Evolutionary conservation across 2,888 invertebrate genomes (phyloP).

Genomic region (Epirrhoe alternata): DNA sequence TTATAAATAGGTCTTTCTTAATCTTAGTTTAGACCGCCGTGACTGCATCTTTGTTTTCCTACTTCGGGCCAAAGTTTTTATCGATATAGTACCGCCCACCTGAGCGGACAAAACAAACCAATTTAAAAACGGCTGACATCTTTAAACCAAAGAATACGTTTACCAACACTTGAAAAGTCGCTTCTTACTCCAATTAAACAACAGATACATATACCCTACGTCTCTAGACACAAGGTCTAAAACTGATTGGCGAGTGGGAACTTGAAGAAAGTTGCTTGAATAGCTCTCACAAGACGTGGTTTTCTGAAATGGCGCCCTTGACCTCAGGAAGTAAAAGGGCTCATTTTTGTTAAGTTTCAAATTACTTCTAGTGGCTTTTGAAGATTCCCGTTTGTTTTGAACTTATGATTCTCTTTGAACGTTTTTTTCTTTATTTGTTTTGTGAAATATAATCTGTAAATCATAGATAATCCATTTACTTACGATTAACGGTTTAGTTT

Average conservation of each 20-base stretch:
- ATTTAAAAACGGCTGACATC: background rate
- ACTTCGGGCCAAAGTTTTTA: background rate
- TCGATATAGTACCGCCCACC: background rate
- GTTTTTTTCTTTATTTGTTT: too few relatives aligned
- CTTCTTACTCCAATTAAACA: conserved; percentile 11
- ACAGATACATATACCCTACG: conserved; percentile 15
- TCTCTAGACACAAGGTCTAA: conserved; percentile 1
- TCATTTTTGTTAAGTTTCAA: conserved; percentile 35
- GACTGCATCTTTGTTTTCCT: background rate
- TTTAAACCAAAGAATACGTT: background rate
- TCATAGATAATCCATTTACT: too few relatives aligned
- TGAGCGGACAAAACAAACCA: background rate
- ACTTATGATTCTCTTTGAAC: background rate
- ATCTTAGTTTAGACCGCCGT: too few relatives aligned
- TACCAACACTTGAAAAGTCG: conserved; percentile 12
- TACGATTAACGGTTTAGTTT: too few relatives aligned
- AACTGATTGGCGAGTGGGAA: conserved; percentile 12
- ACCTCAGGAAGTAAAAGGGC: conserved; percentile 38
- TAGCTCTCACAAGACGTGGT: conserved; percentile 36
- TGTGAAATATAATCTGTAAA: too few relatives aligned
- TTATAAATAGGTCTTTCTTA: too few relatives aligned
- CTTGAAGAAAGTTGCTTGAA: conserved; percentile 28
- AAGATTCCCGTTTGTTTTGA: background rate
- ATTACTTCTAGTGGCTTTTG: conserved; percentile 8
- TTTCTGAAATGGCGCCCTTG: conserved; percentile 39